Percentiles rank a stretch among this genome's conserved stretches.
Conservation (phyloP, 2,888 invertebrate species). For the Auanema sp. region DNA sequence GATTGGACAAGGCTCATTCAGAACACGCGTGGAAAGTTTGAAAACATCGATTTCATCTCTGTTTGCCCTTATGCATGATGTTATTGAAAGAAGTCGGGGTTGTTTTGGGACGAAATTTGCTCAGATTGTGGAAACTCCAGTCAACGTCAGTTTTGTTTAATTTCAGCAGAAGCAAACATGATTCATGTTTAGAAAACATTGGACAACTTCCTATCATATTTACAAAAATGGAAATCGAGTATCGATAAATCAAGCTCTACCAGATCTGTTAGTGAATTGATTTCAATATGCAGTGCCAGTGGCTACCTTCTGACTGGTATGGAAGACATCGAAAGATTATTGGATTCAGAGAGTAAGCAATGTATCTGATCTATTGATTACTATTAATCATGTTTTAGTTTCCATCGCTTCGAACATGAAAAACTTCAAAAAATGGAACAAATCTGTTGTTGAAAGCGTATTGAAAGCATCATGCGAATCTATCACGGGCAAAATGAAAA, state of each 20-base stretch:
- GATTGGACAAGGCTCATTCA: constrained; percentile 12
- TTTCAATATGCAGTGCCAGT: constrained; percentile 21
- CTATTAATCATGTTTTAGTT: too few species aligned
- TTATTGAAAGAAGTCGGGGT: constrained; percentile 3
- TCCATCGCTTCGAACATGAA: background rate
- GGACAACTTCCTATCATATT: constrained; percentile 25
- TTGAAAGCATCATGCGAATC: background rate
- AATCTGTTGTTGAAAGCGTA: constrained; percentile 8
- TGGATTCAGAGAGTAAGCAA: constrained; percentile 1
- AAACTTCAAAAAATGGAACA: constrained; percentile 2
- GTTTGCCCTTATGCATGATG: constrained; percentile 12
- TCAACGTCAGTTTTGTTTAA: constrained; percentile 10
- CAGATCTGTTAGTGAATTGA: constrained; percentile 22
- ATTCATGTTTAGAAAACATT: constrained; percentile 17
- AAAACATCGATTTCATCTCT: constrained; percentile 10
- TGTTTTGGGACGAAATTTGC: constrained; percentile 10
- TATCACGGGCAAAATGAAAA: background rate
- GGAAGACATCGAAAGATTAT: constrained; percentile 19
- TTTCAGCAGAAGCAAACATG: too few species aligned
- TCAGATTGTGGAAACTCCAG: constrained; percentile 11
- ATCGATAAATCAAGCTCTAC: background rate
- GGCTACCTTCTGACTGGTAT: constrained; percentile 22
- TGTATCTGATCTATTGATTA: too few species aligned
- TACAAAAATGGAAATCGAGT: constrained; percentile 24
- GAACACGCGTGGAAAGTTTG: constrained; percentile 17